Base-by-base conservation (phyloP, 2,113 vertebrate species). In the Isichthys henryi region DNA sequence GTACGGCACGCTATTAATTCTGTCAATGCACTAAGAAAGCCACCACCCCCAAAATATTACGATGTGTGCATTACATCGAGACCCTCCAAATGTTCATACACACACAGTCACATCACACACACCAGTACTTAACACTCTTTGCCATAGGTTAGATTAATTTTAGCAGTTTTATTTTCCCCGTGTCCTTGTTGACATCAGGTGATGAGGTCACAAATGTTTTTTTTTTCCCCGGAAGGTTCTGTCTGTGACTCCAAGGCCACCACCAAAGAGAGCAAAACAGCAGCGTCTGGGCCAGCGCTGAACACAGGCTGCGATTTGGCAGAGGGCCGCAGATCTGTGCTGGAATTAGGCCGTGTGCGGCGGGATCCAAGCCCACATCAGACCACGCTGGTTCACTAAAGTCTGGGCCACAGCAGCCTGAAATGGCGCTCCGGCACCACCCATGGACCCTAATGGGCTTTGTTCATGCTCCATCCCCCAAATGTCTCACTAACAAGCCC, bases 401-500 rank as follows among this genome's bases (percentile, higher is more conserved):
- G 58, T 27, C 23, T 27, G 58, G 58, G 21, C 7, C 70, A 74
- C 31, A 15, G 70, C 70, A 74, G 70, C 13, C 31, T 13, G 31
- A 35, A 39, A 39, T 27, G 85, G 13, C 27, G 85, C 48, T 13
- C 49, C 85, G 1, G 50, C 49, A 31, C 85, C 27, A 2, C 48
- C 46, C 46, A 27, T 49, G 13, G 3, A 27, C 49, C 27, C 85
- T 53, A 39, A 86, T 53, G 85, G 50, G n/a, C 10, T 53, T 35
- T n/a, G 13, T 53, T 27, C 23, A n/a, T 4, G 11, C 48, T 39
- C 85, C 48, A 21, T 53, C 48, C n/a, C 85, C 48, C 27, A 48
- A n/a, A 52, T 39, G 85, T 19, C 27, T 86, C 85, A 10, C 31
- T 86, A 86, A 86, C 85, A 86, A 86, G 85, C n/a, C 31, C n/a